A percentile compares a stretch with the other conserved stretches of the same genome.
Evolutionary conservation across 2,797 vertebrate genomes (phyloP).

Genomic region (Falco rusticolus): DNA sequence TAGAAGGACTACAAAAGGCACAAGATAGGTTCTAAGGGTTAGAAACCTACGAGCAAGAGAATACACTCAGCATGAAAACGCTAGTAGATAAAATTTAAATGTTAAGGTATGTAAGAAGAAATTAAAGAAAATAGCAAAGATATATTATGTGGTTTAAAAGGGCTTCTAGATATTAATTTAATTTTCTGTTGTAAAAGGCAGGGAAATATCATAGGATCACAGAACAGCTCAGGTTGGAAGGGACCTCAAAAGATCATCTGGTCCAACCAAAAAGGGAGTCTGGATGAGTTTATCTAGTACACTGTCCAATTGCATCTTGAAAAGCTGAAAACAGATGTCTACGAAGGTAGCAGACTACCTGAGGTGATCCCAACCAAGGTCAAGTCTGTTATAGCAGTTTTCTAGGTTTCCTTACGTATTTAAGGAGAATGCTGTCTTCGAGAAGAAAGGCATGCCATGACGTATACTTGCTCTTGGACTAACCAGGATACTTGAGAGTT

Average conservation of each 20-base stretch:
- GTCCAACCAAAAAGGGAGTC: neutral
- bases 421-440: neutral
- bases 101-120: neutral
- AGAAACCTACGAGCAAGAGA: neutral
- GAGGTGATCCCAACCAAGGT: neutral
- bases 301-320: neutral
- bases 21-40: neutral
- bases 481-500: neutral
- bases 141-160: neutral
- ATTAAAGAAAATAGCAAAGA: neutral
- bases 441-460: neutral
- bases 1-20: neutral
- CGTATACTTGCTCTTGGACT: neutral
- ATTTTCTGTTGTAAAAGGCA: neutral
- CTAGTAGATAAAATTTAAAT: neutral
- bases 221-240: neutral
- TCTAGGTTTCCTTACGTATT: neutral
- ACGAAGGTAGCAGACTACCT: neutral
- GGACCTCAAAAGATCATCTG: too few species aligned
- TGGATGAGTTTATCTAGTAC: neutral
- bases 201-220: neutral
- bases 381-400: neutral
- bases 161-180: neutral
- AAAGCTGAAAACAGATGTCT: neutral
- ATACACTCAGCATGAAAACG: neutral